Percentiles rank a stretch among this genome's conserved stretches.
phyloP scores from a whole-genome alignment of 2,797 vertebrate species.

The Paratrypauchen microcephalus region DNA sequence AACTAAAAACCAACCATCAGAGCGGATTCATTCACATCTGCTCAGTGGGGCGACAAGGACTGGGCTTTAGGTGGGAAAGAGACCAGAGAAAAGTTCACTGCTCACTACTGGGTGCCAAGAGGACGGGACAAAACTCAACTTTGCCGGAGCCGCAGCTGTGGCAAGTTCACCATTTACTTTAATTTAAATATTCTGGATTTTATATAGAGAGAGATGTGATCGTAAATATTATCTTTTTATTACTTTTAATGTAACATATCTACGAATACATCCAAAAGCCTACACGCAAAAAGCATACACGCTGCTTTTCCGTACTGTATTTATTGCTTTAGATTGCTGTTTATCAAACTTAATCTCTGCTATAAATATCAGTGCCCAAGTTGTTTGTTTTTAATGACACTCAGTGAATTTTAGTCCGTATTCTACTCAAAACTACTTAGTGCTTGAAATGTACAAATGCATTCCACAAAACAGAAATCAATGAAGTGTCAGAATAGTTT shows the following conservation, averaged over 20 bases:
- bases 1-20: conserved; percentile 97
- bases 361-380: neutral
- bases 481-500: conserved; percentile 16
- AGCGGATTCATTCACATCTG: conserved; percentile 95
- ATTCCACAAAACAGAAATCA: neutral
- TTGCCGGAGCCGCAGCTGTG: conserved; percentile 82
- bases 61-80: conserved; percentile 91
- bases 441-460: neutral
- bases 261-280: neutral
- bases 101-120: conserved; percentile 83
- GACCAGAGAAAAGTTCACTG: conserved; percentile 88
- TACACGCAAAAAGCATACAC: neutral
- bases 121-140: conserved; percentile 83
- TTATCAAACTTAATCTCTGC: neutral
- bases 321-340: neutral
- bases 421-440: neutral
- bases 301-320: neutral
- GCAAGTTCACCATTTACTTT: conserved; percentile 88
- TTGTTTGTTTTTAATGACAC: neutral
- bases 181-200: conserved; percentile 52
- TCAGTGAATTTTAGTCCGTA: neutral
- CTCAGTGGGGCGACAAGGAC: conserved; percentile 93
- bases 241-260: conserved; percentile 10
- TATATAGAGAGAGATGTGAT: conserved; percentile 21
- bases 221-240: conserved; percentile 22